Base-by-base conservation (phyloP, 2,797 vertebrate genomes). In the Spinibarbus caldwelli region DNA sequence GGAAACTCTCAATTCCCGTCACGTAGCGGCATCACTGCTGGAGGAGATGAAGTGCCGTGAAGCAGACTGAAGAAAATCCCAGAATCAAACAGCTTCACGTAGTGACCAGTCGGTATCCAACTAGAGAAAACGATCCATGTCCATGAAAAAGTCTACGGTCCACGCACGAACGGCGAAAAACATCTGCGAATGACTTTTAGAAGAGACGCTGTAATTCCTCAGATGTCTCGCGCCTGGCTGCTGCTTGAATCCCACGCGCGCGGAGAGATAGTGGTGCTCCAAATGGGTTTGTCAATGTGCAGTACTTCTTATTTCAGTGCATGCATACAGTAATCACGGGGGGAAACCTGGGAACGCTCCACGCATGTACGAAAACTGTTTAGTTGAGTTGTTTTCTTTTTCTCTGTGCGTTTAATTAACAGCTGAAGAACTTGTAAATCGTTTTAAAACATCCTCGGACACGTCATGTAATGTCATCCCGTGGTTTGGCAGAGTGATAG, bases 21-120 rank as follows among this genome's bases (percentile, higher is more conserved):
- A 95, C 94, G 94, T 91, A 90, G 92, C 93, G 91, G 90, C 95
- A 95, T 96, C 94, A 89, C 90, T 89, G 95, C 90, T 93, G 93
- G 90, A 91, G 89, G 92, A 92, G 92, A 91, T 90, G 88, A 89
- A 89, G 93, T 94, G 92, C 93, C 94, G 92, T 90, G 91, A 92
- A 93, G 94, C 90, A 90, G 89, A 91, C 86, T 94, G 93, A 94
- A 95, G 94, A 92, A 81, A 83, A 90, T 52, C 84, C 84, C 94
- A 90, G 77, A 90, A 89, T 73, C 89, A 89, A 92, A 92, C 82
- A 90, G 88, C 88, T 76, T 75, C 70, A 89, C 77, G 80, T 85
- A 89, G 71, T 67, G 88, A 70, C 77, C 85, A 79, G 83, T 88
- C 78, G 86, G 87, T 92, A 93, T 94, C 94, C 95, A 93, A 88